Evolutionary conservation across 2,797 vertebrate genomes (phyloP), one percentile per base, ranked within the genome.

Genomic region (Pogoniulus pusillus): DNA sequence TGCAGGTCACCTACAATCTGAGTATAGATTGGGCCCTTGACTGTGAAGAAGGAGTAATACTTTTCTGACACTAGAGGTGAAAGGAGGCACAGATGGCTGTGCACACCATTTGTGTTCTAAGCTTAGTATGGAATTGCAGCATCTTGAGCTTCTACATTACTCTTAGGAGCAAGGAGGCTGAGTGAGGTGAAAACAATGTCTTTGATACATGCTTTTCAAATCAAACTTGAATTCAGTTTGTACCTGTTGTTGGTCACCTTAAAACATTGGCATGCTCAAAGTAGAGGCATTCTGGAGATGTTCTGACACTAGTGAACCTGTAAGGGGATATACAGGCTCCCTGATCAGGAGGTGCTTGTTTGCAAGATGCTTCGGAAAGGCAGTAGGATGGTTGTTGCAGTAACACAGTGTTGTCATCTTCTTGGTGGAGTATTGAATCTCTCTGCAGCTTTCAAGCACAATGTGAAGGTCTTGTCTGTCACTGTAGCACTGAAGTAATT

Each of bases 61-160:
- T 54, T 39, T 79, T 22, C 35, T 34, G 24, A 8, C 2, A 0
- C 10, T 0, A 1, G 57, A 29, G 37, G 53, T 26, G 29, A 55
- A 27, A 32, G 45, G 26, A 32, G 43, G 51, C 29, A 5, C 0
- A 0, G 32, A 5, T 16, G 16, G n/a, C 30, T 45, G 27, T 17
- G 13, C 17, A 1, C 63, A 12, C n/a, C 1, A 0, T 7, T 62
- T 14, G 3, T 4, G 16, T 74, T 41, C 35, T 22, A 7, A 12
- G 30, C 58, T 53, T 18, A 1, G 19, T 12, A 5, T 14, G 35
- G 17, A 43, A 24, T 6, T 17, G n/a, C 18, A 55, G 51, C 69
- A 17, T 10, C 32, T 51, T 0, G 1, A 76, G 47, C n/a, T 53
- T 62, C 57, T 69, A 0, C 11, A 1, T 20, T 34, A 1, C 47